Conservation (phyloP, 2,113 vertebrate genomes). For the Nerophis ophidion region DNA sequence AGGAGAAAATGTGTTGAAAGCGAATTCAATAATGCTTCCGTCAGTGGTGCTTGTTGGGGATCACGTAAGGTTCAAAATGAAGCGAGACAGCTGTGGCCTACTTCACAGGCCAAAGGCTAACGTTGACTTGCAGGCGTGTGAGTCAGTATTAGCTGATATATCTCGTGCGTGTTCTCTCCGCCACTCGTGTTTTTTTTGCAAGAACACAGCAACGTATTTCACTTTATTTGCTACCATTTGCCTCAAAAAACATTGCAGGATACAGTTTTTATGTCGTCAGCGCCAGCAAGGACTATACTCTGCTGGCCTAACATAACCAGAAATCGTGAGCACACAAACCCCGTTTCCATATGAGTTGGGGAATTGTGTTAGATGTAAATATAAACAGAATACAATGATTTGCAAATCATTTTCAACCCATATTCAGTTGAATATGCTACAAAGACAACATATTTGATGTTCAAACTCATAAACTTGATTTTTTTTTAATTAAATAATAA, state of each 20-base stretch:
- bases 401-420: no score
- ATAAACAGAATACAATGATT: no score
- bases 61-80: constrained; percentile 12
- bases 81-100: constrained; percentile 20
- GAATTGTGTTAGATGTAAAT: no score
- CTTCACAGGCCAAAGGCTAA: constrained; percentile 21
- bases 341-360: no score
- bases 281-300: no score
- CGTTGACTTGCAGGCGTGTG: constrained; percentile 8
- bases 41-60: neutral
- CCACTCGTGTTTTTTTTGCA: neutral
- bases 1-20: constrained; percentile 1
- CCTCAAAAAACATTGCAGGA: neutral
- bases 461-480: no score
- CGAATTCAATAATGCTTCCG: constrained; percentile 22
- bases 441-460: no score
- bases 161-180: neutral
- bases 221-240: neutral
- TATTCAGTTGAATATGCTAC: no score
- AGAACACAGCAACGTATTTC: neutral
- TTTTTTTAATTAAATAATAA: no score
- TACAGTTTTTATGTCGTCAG: neutral
- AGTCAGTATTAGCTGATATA: constrained; percentile 21
- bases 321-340: no score
- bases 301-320: no score